Conservation (phyloP, 1,140 invertebrate species). For the Drosophila busckii region DNA sequence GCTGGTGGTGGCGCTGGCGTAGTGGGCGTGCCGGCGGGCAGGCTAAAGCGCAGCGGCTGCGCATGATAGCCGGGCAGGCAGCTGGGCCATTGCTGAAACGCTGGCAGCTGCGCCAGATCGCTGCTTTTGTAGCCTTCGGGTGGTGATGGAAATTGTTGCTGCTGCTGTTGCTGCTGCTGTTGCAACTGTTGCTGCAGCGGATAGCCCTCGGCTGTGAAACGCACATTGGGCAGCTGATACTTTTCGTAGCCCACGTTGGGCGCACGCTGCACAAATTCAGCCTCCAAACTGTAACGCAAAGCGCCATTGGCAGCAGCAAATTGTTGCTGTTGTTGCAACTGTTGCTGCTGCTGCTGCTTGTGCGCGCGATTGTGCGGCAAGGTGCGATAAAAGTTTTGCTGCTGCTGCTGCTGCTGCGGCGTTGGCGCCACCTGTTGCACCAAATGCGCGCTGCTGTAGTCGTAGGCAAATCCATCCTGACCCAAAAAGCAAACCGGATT, state of each 20-base stretch:
- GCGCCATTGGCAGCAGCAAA: conserved; percentile 80
- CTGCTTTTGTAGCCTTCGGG: conserved; percentile 84
- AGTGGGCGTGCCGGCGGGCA: conserved; percentile 52
- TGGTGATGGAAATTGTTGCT: conserved; percentile 84
- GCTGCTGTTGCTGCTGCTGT: conserved; percentile 43
- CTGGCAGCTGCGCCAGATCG: conserved; percentile 45
- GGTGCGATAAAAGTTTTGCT: conserved; percentile 83
- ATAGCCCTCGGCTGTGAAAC: conserved; percentile 89
- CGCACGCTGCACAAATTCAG: conserved; percentile 83
- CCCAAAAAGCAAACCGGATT: conserved; percentile 85
- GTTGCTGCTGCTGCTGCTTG: conserved; percentile 79
- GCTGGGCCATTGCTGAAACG: conserved; percentile 79
- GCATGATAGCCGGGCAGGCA: conserved; percentile 79
- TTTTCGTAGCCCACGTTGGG: conserved; percentile 80
- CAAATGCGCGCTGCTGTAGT: conserved; percentile 83
- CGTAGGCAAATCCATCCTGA: conserved; percentile 87
- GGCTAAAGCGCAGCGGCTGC: conserved; percentile 56
- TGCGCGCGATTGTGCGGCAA: conserved; percentile 84
- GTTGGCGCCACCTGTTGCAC: conserved; percentile 50
- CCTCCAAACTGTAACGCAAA: conserved; percentile 83
- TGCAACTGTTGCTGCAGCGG: conserved; percentile 80
- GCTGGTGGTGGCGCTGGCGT: neutral
- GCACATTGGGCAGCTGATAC: conserved; percentile 82
- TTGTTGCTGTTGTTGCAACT: conserved; percentile 74
- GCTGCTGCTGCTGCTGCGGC: conserved; percentile 28